Base-by-base conservation (phyloP, 2,888 invertebrate genomes). In the Trachelus tabidus region DNA sequence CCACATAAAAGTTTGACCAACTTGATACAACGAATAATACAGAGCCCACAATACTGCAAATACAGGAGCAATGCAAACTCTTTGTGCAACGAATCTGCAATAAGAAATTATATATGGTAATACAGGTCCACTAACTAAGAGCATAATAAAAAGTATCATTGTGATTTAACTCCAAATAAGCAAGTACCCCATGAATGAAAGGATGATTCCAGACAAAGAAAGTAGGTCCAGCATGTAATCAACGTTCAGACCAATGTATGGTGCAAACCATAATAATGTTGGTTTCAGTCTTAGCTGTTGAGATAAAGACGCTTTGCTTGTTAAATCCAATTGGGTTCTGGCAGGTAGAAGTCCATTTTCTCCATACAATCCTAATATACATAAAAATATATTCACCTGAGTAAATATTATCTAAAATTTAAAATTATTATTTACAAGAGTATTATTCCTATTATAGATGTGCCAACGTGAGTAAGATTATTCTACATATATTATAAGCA, bases 311-410 rank as follows among this genome's bases (percentile, higher is more conserved):
- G 92, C 91, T 76, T 92, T 92, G 83, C 90, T 84, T 73, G 90
- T 89, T n/a, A 91, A 86, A 76, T 92, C 92, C 80, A 93, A 81
- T 79, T 92, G 92, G 1, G 91, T 90, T 83, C 92, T 91, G 12
- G 94, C 95, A 76, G 96, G 96, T 79, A 95, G 88, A 77, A 96
- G 92, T 75, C 96, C 96, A 93, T 95, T 94, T 87, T 95, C 94
- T 4, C 96, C 96, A 91, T 95, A 96, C 34, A 96, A 91, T 80
- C 96, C 96, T 96, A 87, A 11, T 91, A 87, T 81, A 80, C 82
- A 77, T 78, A 80, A 80, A 69, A 73, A 56, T 56, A 56, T 56
- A 56, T 56, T 56, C 1, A 56, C 23, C 23, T 56, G 1, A 56
- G 76, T 31, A 75, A 76, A 71, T 40, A 77, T 73, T 73, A 34